Conservation (phyloP, 1,140 invertebrate species). For the Anadara kagoshimensis region DNA sequence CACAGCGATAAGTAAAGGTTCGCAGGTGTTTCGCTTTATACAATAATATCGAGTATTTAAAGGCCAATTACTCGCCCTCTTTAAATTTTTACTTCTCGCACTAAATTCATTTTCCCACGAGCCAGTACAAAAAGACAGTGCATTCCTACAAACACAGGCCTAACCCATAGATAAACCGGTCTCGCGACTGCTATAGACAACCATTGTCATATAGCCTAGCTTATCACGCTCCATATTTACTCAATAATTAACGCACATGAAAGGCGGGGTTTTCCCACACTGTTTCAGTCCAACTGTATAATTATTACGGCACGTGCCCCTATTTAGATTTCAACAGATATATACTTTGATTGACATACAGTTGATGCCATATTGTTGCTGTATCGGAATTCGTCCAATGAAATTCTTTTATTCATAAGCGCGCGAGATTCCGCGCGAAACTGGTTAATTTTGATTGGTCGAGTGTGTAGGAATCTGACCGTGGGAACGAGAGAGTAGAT, state of each 20-base stretch:
- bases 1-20: no score
- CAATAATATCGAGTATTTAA: no score
- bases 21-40: no score
- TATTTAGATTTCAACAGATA: conserved; percentile 53
- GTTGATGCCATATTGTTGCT: conserved; percentile 37
- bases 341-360: conserved; percentile 55
- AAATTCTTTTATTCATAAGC: conserved; percentile 33
- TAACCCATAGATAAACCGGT: conserved; percentile 34
- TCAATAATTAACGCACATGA: conserved; percentile 48
- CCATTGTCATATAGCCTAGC: conserved; percentile 45
- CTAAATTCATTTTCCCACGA: conserved; percentile 36
- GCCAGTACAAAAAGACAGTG: conserved; percentile 25
- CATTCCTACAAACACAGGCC: conserved; percentile 40
- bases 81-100: conserved; percentile 20
- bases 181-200: conserved; percentile 40
- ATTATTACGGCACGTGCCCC: conserved; percentile 55
- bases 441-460: conserved; percentile 45
- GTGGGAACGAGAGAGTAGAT: conserved; percentile 55
- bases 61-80: conserved; percentile 18
- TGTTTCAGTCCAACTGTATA: conserved; percentile 37
- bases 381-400: conserved; percentile 44
- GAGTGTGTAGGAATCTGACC: conserved; percentile 45
- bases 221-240: conserved; percentile 57
- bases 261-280: conserved; percentile 64
- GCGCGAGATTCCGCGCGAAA: conserved; percentile 27